phyloP scores from a whole-genome alignment of 2,113 vertebrate species.

The Toxotes jaculatrix region DNA sequence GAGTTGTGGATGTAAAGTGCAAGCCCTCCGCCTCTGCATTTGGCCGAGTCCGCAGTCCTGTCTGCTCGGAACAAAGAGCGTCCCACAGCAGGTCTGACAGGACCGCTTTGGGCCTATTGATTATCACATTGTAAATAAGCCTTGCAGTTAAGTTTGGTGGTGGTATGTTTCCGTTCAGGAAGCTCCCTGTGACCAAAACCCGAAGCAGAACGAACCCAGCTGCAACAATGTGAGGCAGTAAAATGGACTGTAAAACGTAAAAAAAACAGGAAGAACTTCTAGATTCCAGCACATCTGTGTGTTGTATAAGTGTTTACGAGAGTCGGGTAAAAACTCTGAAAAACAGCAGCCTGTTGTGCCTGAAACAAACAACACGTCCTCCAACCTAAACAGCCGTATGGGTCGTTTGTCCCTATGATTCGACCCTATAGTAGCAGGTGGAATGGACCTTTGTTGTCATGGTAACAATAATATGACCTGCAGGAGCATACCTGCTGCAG shows the following conservation, averaged over 20 bases:
- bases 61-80: no score
- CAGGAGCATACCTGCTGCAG: not conserved
- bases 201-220: slow-evolving; percentile 24
- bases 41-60: no score
- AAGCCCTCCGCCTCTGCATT: no score
- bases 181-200: slow-evolving; percentile 21
- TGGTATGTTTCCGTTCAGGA: slow-evolving; percentile 10
- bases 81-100: not conserved
- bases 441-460: no score
- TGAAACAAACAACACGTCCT: not conserved
- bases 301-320: slow-evolving; percentile 44
- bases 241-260: slow-evolving; percentile 35
- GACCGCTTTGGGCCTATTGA: not conserved
- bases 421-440: no score
- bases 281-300: slow-evolving; percentile 29
- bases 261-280: slow-evolving; percentile 48
- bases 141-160: not conserved
- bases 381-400: no score
- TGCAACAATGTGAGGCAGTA: slow-evolving; percentile 37
- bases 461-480: not conserved
- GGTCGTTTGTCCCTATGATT: no score
- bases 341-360: slow-evolving; percentile 1
- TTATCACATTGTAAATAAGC: slow-evolving; percentile 5
- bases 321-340: not conserved
- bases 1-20: no score